Evolutionary conservation across 2,113 vertebrate species (phyloP).

Genomic region (Ameiurus melas): DNA sequence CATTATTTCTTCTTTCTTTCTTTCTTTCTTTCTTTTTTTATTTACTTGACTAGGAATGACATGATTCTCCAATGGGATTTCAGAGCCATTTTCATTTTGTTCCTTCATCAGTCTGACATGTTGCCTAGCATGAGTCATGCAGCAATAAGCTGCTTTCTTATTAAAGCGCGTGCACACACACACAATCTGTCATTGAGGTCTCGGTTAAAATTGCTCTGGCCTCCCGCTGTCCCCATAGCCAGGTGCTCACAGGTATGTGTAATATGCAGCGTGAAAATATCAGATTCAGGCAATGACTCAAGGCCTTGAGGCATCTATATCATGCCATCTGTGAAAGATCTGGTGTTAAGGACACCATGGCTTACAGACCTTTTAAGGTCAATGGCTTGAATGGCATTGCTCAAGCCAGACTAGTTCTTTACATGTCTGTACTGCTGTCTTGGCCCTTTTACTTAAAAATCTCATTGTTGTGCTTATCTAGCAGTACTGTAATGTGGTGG

Average conservation of each 20-base stretch:
- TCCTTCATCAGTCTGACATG: conserved; percentile 41
- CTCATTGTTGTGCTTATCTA: not conserved
- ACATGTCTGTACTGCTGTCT: not conserved
- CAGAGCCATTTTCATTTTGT: conserved; percentile 36
- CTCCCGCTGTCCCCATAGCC: not conserved
- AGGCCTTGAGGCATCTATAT: conserved; percentile 1
- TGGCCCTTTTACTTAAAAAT: not conserved
- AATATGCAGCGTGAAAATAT: conserved; percentile 41
- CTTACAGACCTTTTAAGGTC: not conserved
- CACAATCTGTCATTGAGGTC: conserved; percentile 10
- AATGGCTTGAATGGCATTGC: not conserved
- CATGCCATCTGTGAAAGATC: conserved; percentile 16
- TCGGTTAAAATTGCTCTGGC: conserved; percentile 37
- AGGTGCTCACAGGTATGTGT: conserved; percentile 38
- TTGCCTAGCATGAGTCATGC: conserved; percentile 36
- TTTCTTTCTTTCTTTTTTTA: too few relatives aligned
- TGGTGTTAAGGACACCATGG: not conserved
- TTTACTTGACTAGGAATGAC: conserved; percentile 19
- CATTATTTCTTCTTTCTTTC: not conserved
- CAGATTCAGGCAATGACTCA: not conserved
- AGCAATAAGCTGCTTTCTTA: conserved; percentile 43
- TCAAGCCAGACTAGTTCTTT: not conserved
- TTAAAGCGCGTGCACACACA: not conserved
- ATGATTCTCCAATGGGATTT: conserved; percentile 27
- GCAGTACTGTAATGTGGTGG: not conserved